A percentile compares a stretch with the other conserved stretches of the same genome.
Evolutionary conservation across 2,113 vertebrate genomes (phyloP).

Genomic region (Procavia capensis): DNA sequence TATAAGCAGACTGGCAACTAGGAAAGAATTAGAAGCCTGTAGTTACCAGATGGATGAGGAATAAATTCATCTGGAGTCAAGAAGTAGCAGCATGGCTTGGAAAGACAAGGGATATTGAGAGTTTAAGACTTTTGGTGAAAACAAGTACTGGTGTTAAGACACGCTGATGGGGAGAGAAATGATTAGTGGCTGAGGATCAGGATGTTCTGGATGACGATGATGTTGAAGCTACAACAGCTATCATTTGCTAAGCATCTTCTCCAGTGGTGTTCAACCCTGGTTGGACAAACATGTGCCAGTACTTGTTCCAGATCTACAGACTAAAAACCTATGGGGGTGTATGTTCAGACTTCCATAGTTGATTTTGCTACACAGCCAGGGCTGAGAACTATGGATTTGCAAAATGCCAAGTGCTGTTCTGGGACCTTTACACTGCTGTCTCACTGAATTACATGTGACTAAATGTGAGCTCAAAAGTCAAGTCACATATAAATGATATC

Average conservation of each 20-base stretch:
- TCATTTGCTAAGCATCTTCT: neutral
- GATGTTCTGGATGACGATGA: neutral
- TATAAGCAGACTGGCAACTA: neutral
- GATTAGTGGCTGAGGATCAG: neutral
- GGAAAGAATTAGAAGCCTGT: neutral
- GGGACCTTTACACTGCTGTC: neutral
- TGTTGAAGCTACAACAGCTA: neutral
- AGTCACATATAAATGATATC: neutral
- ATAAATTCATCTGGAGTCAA: neutral
- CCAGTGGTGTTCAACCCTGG: neutral
- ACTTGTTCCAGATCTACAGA: neutral
- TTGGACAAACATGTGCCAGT: neutral
- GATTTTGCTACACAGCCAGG: neutral
- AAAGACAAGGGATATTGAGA: neutral
- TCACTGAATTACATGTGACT: neutral
- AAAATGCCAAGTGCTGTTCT: neutral
- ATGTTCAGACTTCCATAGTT: neutral
- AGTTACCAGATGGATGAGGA: neutral
- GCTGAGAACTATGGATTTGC: neutral
- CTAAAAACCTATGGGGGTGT: neutral
- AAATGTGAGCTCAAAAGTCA: neutral
- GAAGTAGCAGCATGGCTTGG: neutral
- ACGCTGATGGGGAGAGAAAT: neutral
- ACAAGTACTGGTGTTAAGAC: neutral
- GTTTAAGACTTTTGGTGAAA: neutral